Evolutionary conservation across 1,140 invertebrate genomes (phyloP).

Genomic region (Drosophila kurseongensis): DNA sequence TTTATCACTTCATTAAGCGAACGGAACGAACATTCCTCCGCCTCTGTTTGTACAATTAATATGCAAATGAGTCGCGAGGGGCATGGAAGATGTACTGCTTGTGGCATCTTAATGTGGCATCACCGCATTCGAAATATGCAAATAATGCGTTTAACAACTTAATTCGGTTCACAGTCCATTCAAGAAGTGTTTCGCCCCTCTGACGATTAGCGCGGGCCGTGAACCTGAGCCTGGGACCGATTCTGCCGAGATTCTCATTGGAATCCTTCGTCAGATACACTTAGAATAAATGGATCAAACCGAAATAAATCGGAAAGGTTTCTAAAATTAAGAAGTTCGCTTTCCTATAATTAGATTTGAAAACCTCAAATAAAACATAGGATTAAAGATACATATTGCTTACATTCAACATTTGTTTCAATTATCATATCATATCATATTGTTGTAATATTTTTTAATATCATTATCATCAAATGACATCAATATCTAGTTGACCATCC

Average conservation of each 20-base stretch:
- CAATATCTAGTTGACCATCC: too few species aligned
- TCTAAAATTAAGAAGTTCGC: too few species aligned
- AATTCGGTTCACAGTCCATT: conserved; percentile 61
- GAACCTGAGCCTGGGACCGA: conserved; percentile 51
- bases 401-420: too few species aligned
- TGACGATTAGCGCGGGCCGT: conserved; percentile 76
- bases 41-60: conserved; percentile 81
- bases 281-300: not conserved
- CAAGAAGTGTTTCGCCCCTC: conserved; percentile 36
- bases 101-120: conserved; percentile 71
- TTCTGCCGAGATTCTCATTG: conserved; percentile 25
- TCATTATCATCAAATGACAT: too few species aligned
- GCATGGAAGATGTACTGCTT: conserved; percentile 20
- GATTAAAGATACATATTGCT: too few species aligned
- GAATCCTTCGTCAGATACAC: conserved; percentile 8
- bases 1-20: conserved; percentile 77
- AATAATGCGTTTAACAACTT: conserved; percentile 84
- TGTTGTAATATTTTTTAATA: too few species aligned
- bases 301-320: too few species aligned
- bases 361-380: too few species aligned
- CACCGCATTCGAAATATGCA: conserved; percentile 76
- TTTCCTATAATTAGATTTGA: too few species aligned
- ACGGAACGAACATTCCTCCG: conserved; percentile 31
- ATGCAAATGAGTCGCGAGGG: conserved; percentile 69
- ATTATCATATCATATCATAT: too few species aligned